Evolutionary conservation across 35 echinoderm and acorn worm species (phyloP).

Genomic region (Holothuria glaberrima): DNA sequence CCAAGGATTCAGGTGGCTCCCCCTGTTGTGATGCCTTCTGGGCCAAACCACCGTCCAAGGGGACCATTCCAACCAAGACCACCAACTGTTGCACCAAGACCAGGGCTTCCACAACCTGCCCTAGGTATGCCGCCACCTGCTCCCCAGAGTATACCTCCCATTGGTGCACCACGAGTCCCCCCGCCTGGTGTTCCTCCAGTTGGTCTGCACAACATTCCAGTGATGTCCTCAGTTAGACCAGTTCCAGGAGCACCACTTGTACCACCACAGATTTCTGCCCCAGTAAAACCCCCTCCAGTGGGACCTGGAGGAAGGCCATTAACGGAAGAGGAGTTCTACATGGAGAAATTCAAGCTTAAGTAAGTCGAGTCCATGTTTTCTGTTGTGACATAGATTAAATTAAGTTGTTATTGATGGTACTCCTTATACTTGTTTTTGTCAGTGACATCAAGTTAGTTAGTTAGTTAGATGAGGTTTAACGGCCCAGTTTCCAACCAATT

Average conservation of each 20-base stretch:
- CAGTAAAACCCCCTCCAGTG: constrained; percentile 30
- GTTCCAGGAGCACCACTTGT: constrained; percentile 23
- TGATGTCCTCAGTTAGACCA: constrained; percentile 9
- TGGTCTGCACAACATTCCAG: not conserved
- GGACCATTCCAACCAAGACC: constrained; percentile 9
- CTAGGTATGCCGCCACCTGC: not conserved
- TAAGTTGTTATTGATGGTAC: no score
- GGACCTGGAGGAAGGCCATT: constrained; percentile 71
- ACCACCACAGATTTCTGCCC: constrained; percentile 30
- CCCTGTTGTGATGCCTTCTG: not conserved
- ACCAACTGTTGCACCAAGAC: not conserved
- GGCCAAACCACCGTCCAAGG: not conserved
- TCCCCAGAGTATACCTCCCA: not conserved
- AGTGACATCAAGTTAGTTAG: no score
- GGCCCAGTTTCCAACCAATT: no score
- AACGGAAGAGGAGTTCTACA: constrained; percentile 74
- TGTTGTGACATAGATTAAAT: no score
- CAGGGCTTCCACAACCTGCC: not conserved
- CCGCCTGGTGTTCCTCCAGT: not conserved
- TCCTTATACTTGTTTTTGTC: no score
- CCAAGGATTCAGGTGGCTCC: not conserved
- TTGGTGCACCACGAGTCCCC: not conserved
- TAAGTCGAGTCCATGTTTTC: not conserved
- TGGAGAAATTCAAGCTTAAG: constrained; percentile 65
- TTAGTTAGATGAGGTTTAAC: no score